Conservation (phyloP, 1,140 invertebrate genomes). For the Camponotus vicinus region DNA sequence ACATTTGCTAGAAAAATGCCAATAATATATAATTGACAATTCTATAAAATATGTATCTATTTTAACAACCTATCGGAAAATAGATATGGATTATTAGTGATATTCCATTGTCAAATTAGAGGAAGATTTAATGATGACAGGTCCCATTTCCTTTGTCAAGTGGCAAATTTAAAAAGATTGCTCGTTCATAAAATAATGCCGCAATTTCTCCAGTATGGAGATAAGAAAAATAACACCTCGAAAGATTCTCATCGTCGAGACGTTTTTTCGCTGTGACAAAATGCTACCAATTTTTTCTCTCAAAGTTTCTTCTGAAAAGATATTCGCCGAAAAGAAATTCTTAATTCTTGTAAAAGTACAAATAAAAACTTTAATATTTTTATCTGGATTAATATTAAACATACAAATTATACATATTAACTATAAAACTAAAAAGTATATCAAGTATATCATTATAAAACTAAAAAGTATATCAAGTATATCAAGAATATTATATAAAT, state of each 20-base stretch:
- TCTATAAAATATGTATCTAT: slow-evolving; percentile 12
- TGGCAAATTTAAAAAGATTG: slow-evolving; percentile 23
- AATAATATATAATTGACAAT: background rate
- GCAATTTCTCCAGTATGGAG: slow-evolving; percentile 1
- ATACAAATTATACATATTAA: background rate
- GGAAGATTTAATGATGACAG: slow-evolving; percentile 14
- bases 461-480: background rate
- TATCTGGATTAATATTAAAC: background rate
- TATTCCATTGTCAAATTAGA: background rate
- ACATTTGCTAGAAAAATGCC: background rate
- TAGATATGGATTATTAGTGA: slow-evolving; percentile 10
- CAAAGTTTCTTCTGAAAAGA: background rate
- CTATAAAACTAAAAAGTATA: background rate
- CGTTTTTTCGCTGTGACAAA: slow-evolving; percentile 22
- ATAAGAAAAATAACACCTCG: slow-evolving; percentile 26
- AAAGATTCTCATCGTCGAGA: slow-evolving; percentile 50
- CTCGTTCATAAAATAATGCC: slow-evolving; percentile 44
- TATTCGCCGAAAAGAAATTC: background rate
- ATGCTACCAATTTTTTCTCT: slow-evolving; percentile 47
- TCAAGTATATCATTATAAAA: background rate
- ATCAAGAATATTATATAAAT: background rate
- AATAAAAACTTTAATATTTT: background rate
- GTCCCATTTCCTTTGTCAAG: slow-evolving; percentile 15
- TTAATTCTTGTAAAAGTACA: background rate
- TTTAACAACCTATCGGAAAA: background rate